Base-by-base conservation (phyloP, 2,113 vertebrate genomes). In the Speoplatyrhinus poulsoni region DNA sequence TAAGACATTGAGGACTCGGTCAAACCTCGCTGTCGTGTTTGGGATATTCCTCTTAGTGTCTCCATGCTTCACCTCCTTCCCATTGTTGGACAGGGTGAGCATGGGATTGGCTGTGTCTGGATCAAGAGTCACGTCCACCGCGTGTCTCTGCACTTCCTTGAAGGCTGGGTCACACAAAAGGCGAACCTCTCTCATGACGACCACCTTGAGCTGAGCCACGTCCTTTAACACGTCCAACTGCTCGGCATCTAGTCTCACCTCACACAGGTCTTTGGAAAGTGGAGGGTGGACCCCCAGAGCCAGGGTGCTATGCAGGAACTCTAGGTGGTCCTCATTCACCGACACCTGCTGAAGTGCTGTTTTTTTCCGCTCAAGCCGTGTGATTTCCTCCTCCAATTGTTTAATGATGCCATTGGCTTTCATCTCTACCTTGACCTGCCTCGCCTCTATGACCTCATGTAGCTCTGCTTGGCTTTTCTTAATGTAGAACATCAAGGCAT, bases 101-200 rank as follows among this genome's bases (percentile, higher is more conserved):
- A 1, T 13, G 4, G 65, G 7, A 61, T 85, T 59, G 49, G 85
- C 82, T 9, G 85, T 81, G 69, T 89, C 79, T 0, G 79, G 73
- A 61, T 89, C 84, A 9, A 87, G 67, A 11, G 52, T 85, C 26
- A 89, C 60, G 36, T 85, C 62, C 26, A 85, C 80, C 13, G 87
- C 77, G 3, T 84, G 26, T 9, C 0, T 26, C 79, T 77, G 72
- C 54, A 74, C 62, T 32, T 72, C 60, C 67, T 73, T 82, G 11
- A 81, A 73, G 67, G 73, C 67, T 0, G 81, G 83, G 76, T 87
- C 83, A 60, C 83, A 89, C 33, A 87, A 3, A 53, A 36, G 47
- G 41, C 46, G 26, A 26, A 87, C 65, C 57, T 85, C 75, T 56
- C 17, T 71, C 17, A 1, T 70, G 11, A 85, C 32, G 4, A 60